A percentile compares a stretch with the other conserved stretches of the same genome.
phyloP scores from a whole-genome alignment of 2,797 vertebrate species.

The Orestias chungarensis region DNA sequence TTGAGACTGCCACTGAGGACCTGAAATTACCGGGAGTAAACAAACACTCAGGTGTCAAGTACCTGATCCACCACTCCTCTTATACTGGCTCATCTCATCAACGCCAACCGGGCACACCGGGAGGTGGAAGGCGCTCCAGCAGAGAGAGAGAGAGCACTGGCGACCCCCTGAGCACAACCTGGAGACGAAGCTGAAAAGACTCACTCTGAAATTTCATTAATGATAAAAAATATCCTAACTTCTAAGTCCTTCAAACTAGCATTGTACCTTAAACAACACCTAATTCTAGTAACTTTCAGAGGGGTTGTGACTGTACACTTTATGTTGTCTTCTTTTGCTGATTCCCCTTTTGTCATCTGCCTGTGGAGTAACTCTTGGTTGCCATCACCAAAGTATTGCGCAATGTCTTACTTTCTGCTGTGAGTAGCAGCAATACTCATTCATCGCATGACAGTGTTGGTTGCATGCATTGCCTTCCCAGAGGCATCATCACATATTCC shows the following conservation, averaged over 20 bases:
- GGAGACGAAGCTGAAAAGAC: no score
- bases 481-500: conserved; percentile 2
- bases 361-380: not conserved
- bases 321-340: not conserved
- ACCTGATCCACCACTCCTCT: no score
- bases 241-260: not conserved
- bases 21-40: no score
- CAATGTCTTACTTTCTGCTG: not conserved
- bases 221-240: not conserved
- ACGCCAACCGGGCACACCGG: no score
- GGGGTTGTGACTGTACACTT: not conserved
- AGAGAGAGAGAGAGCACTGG: no score
- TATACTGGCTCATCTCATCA: no score
- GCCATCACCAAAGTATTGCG: not conserved
- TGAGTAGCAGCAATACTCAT: not conserved
- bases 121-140: no score
- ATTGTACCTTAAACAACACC: not conserved
- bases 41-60: no score
- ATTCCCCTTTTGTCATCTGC: not conserved
- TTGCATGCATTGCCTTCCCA: conserved; percentile 11
- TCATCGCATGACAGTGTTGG: conserved; percentile 3
- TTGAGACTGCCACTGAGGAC: no score
- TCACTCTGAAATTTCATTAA: no score
- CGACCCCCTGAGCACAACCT: no score
- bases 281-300: not conserved